Percentiles rank a stretch among this genome's conserved stretches.
Evolutionary conservation across 2,888 invertebrate genomes (phyloP).

Genomic region (Caenorhabditis sinica): DNA sequence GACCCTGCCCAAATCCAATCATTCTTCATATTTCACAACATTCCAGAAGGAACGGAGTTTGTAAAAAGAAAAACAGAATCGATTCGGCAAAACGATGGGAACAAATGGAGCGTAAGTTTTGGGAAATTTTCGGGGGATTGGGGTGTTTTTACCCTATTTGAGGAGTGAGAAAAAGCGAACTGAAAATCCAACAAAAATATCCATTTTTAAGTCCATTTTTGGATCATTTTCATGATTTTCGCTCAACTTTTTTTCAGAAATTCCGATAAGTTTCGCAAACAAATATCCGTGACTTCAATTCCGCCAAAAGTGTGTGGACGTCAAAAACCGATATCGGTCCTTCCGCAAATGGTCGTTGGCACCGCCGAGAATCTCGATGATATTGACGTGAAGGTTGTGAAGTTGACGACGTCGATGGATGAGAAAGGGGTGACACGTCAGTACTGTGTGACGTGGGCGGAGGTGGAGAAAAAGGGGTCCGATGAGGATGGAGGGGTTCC

Average conservation of each 20-base stretch:
- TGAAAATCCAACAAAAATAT: not conserved
- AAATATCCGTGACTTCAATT: not conserved
- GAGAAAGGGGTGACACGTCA: not conserved
- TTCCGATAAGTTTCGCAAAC: constrained; percentile 44
- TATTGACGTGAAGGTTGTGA: constrained; percentile 14
- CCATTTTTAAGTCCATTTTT: not conserved
- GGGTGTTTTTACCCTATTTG: too few species aligned
- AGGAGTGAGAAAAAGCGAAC: too few species aligned
- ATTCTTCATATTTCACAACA: constrained; percentile 12
- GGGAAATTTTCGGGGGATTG: not conserved
- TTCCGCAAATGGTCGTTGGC: not conserved
- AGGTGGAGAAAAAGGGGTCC: not conserved
- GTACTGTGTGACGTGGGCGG: constrained; percentile 29
- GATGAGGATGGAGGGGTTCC: not conserved
- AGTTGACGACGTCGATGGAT: constrained; percentile 20
- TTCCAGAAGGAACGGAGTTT: constrained; percentile 11
- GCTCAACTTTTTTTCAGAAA: constrained; percentile 17
- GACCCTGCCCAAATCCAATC: not conserved
- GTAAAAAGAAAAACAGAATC: constrained; percentile 33
- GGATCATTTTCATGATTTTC: not conserved
- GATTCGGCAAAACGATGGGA: constrained; percentile 36
- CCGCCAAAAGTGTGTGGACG: not conserved
- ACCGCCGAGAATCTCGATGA: not conserved
- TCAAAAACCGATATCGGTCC: not conserved
- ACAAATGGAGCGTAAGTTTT: constrained; percentile 21